Evolutionary conservation across 2,888 invertebrate genomes (phyloP), one percentile per base, ranked within the genome.

Genomic region (Xestia ashworthii): DNA sequence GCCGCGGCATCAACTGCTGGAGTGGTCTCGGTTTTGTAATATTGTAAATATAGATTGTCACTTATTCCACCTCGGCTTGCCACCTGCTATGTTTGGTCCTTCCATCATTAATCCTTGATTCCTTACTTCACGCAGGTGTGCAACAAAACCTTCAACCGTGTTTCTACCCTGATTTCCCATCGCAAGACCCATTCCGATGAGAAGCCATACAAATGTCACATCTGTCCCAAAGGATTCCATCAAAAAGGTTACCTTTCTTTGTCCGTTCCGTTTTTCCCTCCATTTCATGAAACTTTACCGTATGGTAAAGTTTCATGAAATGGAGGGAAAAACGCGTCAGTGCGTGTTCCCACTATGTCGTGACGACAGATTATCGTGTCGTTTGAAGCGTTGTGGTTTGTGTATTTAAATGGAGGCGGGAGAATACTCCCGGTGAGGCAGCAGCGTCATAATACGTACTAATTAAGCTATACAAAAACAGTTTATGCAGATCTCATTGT

Each of bases 111-210:
- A 53, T 38, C 64, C 46, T 48, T 41, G 1, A 25, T 62, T 70
- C 46, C 32, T 71, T 41, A 11, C 44, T n/a, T 1, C 44, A 44
- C 53, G 3, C 90, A 97, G 97, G 97, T 97, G 14, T 98, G 98
- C 94, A 97, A 97, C 88, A 98, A 98, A 93, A 98, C 98, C 4
- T 98, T 98, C 93, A 98, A 98, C 93, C 97, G 98, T 72, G 98
- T 98, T 5, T 98, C 98, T 16, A 98, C 98, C n/a, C 94, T 98
- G 83, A 98, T 98, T 91, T 98, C 98, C 19, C 98, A 98, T 89
- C 97, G 98, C 82, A 98, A 98, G 95, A 98, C 98, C 9, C 98
- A 98, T 91, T 98, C 98, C 16, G 97, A 98, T 68, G 96, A 97
- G 82, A 98, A 98, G 90, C 98, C 98, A 0, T 98, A 98, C 93